Conservation (phyloP, 2,797 vertebrate genomes). For the Cygnus olor region DNA sequence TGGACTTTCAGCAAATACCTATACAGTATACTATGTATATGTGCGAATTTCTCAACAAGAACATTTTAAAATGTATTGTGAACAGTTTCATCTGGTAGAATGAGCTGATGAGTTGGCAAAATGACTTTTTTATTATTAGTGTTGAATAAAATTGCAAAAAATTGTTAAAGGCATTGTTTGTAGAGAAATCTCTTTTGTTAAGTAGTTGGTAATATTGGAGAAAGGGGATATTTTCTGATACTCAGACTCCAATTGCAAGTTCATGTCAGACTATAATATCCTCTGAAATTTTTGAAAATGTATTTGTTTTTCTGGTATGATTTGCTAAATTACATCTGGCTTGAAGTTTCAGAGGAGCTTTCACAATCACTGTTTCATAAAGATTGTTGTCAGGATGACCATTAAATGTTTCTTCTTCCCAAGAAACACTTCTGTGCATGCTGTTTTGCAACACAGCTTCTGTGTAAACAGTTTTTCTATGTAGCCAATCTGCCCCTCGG, state of each 20-base stretch:
- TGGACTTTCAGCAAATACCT: not conserved
- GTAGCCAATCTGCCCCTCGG: not conserved
- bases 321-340: not conserved
- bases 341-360: not conserved
- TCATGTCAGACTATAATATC: not conserved
- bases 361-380: not conserved
- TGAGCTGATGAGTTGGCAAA: slow-evolving; percentile 41
- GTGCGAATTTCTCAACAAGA: slow-evolving; percentile 7
- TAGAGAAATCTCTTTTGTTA: not conserved
- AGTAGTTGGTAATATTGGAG: not conserved
- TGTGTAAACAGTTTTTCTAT: not conserved
- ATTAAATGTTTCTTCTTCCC: not conserved
- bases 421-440: not conserved
- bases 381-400: not conserved
- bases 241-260: not conserved
- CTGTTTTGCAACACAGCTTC: not conserved
- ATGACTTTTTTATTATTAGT: not conserved
- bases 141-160: not conserved
- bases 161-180: not conserved
- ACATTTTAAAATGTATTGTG: slow-evolving; percentile 37
- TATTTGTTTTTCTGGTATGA: not conserved
- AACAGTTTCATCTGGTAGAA: slow-evolving; percentile 52
- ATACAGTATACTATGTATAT: not conserved
- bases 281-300: not conserved
- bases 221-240: not conserved